Conservation (phyloP, 2,113 vertebrate species). For the Tor tambroides region DNA sequence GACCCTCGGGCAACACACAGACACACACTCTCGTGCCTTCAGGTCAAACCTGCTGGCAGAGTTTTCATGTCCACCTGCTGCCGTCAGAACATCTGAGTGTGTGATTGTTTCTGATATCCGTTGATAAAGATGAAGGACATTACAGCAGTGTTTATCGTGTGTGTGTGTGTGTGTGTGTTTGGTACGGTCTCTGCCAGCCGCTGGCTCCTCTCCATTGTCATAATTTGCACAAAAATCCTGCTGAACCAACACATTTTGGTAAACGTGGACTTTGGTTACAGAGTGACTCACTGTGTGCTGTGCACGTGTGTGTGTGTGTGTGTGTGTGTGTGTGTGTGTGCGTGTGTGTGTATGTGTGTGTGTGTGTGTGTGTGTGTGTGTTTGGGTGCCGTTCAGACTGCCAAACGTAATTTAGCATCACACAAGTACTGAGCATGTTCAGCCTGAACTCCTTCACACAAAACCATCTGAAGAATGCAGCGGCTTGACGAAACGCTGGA, state of each 20-base stretch:
- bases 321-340: not conserved
- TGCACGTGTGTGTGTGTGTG: not conserved
- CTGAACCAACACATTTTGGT: constrained; percentile 25
- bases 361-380: not conserved
- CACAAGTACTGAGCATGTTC: constrained; percentile 21
- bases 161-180: constrained; percentile 20
- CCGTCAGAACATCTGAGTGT: constrained; percentile 9
- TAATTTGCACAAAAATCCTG: constrained; percentile 19
- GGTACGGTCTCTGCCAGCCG: not conserved
- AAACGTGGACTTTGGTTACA: not conserved
- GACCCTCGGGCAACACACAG: not conserved
- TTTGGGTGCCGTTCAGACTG: not conserved
- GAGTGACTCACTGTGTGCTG: not conserved
- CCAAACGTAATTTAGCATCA: constrained; percentile 25
- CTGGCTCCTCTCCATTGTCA: constrained; percentile 14
- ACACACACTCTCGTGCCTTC: not conserved
- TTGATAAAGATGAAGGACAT: constrained; percentile 32
- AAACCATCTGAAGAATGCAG: not conserved
- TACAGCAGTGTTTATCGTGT: not conserved
- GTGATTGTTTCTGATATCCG: constrained; percentile 37
- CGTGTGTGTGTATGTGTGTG: not conserved
- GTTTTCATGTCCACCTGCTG: constrained; percentile 45
- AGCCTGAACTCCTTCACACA: constrained; percentile 14
- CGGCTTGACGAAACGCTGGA: not conserved
- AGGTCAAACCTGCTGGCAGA: constrained; percentile 15